Conservation (phyloP, 2,113 vertebrate species). For the Noctilio leporinus region DNA sequence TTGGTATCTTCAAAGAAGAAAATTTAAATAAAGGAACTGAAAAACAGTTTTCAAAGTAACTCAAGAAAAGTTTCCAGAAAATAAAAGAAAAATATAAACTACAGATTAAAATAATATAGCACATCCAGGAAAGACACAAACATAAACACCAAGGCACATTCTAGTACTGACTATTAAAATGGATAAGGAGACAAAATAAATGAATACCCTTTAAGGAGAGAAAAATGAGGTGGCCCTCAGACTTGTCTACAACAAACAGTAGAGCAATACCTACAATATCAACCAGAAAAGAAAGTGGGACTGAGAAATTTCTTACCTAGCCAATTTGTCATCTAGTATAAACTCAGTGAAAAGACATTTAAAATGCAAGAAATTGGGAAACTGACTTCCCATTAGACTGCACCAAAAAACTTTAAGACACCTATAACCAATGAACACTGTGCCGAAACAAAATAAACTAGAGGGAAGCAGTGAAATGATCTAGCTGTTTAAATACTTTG, state of each 20-base stretch:
- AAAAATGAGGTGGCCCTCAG: background rate
- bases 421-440: background rate
- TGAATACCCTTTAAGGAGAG: background rate
- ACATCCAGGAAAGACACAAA: background rate
- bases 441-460: background rate
- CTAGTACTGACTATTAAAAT: background rate
- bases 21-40: background rate
- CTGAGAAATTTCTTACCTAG: background rate
- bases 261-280: background rate
- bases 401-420: background rate
- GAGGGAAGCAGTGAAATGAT: background rate
- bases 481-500: background rate
- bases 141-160: background rate
- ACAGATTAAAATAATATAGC: background rate
- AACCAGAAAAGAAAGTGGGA: background rate
- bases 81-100: background rate
- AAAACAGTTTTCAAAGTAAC: background rate
- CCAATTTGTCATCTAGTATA: background rate
- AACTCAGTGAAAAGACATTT: background rate
- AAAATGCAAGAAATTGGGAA: background rate
- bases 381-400: background rate
- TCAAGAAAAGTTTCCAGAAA: slow-evolving; percentile 1
- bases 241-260: background rate
- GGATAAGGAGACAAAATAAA: background rate
- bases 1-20: background rate